Conservation (phyloP, 2,797 vertebrate genomes). For the Iguana delicatissima region DNA sequence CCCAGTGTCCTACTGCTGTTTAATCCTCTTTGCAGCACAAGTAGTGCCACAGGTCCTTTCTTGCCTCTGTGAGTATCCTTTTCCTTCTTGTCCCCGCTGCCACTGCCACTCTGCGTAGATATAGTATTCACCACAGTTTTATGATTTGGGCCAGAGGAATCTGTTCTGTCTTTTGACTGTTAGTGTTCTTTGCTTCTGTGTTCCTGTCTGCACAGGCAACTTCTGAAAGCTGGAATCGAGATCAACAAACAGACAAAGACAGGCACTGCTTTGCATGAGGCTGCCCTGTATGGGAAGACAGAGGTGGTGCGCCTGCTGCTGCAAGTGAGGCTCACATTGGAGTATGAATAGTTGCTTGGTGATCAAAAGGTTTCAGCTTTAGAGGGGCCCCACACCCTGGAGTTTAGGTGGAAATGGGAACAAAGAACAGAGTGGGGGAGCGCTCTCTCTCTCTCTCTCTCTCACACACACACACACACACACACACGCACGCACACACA, state of each 20-base stretch:
- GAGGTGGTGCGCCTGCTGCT: conserved; percentile 94
- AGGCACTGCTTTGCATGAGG: conserved; percentile 93
- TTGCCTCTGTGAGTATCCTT: background rate
- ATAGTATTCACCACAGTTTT: background rate
- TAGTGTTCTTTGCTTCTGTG: background rate
- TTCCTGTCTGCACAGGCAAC: conserved; percentile 80
- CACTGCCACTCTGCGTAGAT: background rate
- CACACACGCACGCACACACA: too few species aligned
- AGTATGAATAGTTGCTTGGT: background rate
- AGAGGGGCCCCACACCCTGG: background rate
- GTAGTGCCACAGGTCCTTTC: background rate
- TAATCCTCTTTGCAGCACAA: background rate
- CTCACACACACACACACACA: too few species aligned
- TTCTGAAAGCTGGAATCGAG: conserved; percentile 93
- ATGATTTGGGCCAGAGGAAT: background rate
- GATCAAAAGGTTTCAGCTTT: background rate
- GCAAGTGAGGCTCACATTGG: conserved; percentile 80
- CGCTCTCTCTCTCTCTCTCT: background rate
- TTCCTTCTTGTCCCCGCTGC: background rate
- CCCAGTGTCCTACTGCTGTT: background rate
- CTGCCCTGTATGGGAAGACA: conserved; percentile 92
- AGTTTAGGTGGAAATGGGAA: background rate
- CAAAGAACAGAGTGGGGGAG: background rate
- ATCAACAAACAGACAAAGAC: conserved; percentile 95
- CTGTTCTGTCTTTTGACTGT: background rate